Evolutionary conservation across 2,797 vertebrate species (phyloP).

Genomic region (Malacoraja senta): DNA sequence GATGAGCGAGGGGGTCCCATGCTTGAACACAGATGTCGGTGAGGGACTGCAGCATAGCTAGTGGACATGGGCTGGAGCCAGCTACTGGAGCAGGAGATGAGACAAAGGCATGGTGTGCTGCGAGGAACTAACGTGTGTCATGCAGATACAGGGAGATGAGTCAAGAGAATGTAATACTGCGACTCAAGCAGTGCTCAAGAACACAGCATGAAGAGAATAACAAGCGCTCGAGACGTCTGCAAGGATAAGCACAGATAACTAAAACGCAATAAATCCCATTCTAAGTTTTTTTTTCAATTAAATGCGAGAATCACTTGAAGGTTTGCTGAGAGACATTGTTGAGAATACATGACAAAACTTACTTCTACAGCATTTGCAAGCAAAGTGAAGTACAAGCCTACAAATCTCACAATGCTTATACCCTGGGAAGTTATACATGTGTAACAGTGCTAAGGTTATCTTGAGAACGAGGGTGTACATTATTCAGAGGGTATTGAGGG

Average conservation of each 20-base stretch:
- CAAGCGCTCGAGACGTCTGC: slow-evolving; percentile 27
- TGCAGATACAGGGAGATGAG: not conserved
- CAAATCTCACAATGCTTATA: not conserved
- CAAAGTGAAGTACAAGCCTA: not conserved
- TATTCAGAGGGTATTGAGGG: not conserved
- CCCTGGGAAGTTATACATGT: not conserved
- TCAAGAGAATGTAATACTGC: not conserved
- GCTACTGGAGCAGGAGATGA: slow-evolving; percentile 28
- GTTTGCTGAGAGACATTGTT: slow-evolving; percentile 33
- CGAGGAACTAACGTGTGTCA: not conserved
- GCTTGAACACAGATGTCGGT: slow-evolving; percentile 26
- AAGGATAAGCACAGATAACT: slow-evolving; percentile 25
- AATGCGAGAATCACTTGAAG: slow-evolving; percentile 18
- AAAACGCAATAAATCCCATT: slow-evolving; percentile 28
- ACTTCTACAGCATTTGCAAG: not conserved
- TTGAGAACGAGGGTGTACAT: not conserved
- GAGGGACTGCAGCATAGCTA: slow-evolving; percentile 32
- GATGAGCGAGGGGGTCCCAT: slow-evolving; percentile 7
- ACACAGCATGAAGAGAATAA: slow-evolving; percentile 34
- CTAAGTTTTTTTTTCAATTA: slow-evolving; percentile 34
- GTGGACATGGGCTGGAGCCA: slow-evolving; percentile 32
- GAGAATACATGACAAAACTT: slow-evolving; percentile 23
- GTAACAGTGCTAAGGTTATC: not conserved
- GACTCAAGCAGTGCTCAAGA: slow-evolving; percentile 18
- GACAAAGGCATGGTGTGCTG: slow-evolving; percentile 7